phyloP scores from a whole-genome alignment of 1,140 invertebrate genomes.

The Lasaia peninsularis region DNA sequence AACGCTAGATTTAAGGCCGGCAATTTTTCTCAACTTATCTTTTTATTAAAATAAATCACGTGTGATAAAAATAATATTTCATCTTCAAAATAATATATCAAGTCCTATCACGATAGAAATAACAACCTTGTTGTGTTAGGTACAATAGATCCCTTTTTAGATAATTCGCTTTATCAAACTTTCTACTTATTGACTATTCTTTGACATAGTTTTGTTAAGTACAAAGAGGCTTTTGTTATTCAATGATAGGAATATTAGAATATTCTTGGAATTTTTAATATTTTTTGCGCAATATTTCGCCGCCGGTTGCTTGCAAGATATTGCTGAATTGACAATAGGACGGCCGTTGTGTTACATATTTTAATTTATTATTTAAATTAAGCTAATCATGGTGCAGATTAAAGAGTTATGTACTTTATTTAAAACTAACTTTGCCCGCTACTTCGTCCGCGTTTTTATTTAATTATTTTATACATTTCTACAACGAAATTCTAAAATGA shows the following conservation, averaged over 20 bases:
- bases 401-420: too few relatives aligned
- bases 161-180: not conserved
- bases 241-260: not conserved
- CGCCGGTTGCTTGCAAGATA: too few relatives aligned
- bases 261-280: too few relatives aligned
- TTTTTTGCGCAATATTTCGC: too few relatives aligned
- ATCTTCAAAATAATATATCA: constrained; percentile 12
- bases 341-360: too few relatives aligned
- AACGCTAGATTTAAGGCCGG: not conserved
- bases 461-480: too few relatives aligned
- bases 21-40: constrained; percentile 11
- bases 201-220: not conserved
- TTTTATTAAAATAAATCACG: constrained; percentile 12
- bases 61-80: constrained; percentile 13
- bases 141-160: constrained; percentile 7
- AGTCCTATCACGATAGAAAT: not conserved
- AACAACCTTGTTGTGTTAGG: constrained; percentile 5
- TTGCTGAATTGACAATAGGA: too few relatives aligned
- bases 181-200: not conserved
- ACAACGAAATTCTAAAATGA: too few relatives aligned
- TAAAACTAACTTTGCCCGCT: too few relatives aligned
- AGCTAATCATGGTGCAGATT: too few relatives aligned
- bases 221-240: not conserved
- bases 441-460: too few relatives aligned
- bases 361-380: too few relatives aligned